phyloP scores from a whole-genome alignment of 2,888 invertebrate species.

The Thyatira batis region DNA sequence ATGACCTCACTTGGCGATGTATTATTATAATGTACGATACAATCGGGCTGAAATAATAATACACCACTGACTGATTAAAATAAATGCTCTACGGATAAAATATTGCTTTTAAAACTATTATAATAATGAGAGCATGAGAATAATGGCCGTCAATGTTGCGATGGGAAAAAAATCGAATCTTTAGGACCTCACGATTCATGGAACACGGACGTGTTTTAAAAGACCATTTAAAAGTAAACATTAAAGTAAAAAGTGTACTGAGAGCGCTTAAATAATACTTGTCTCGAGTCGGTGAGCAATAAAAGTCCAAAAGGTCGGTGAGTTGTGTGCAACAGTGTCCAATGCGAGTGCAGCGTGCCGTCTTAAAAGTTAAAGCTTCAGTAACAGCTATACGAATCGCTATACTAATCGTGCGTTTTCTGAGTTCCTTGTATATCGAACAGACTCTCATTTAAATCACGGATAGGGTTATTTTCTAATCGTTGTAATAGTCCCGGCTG shows the following conservation, averaged over 20 bases:
- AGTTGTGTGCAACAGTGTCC: conserved; percentile 23
- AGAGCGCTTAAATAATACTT: background rate
- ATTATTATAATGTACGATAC: conserved; percentile 11
- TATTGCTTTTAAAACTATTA: conserved; percentile 23
- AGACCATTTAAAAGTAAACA: background rate
- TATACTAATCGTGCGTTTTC: conserved; percentile 22
- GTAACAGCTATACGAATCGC: conserved; percentile 29
- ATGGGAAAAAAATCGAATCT: background rate
- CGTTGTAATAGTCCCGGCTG: conserved; percentile 23
- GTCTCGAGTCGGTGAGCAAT: background rate
- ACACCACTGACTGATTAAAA: conserved; percentile 23
- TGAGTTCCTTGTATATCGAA: conserved; percentile 41
- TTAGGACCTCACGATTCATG: background rate
- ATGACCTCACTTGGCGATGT: conserved; percentile 27
- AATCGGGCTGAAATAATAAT: conserved; percentile 21
- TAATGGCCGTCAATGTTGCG: background rate
- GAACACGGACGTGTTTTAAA: background rate
- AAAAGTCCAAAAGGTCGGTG: conserved; percentile 37
- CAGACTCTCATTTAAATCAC: conserved; percentile 41
- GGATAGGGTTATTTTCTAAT: no score
- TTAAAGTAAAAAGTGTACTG: background rate
- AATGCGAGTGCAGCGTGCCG: conserved; percentile 22
- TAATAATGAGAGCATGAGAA: conserved; percentile 11
- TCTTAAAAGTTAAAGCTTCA: no score
- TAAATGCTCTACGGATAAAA: conserved; percentile 18